Evolutionary conservation across 92 coral and sea anemone species (phyloP), one percentile per base, ranked within the genome.

Genomic region (Desmophyllum pertusum): DNA sequence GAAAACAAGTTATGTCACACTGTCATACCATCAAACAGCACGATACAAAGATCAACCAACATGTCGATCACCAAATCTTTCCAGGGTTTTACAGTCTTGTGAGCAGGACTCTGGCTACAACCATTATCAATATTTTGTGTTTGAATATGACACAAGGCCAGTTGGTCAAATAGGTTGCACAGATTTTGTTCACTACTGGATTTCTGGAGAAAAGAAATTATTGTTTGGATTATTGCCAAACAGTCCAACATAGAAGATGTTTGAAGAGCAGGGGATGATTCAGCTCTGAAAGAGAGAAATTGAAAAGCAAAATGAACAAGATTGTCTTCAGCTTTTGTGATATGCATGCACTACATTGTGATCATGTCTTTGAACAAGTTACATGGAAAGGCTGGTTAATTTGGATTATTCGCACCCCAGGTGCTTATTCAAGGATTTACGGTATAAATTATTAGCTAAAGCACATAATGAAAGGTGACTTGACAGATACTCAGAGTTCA

Each of bases 231-330:
- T 69, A 92, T 78, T 18, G 88, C 93, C 70, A 91, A 78, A 64
- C 94, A 93, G 78, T 93, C 90, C 88, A 86, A 73, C 97, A 93
- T 93, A 39, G 81, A 77, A 36, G 91, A 71, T 15, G 94, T 91
- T 70, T 93, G 97, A 43, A 88, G 76, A 42, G 90, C 79, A 14
- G 93, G 97, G 8, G 86, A 85, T 70, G 73, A 48, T 27, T 81
- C 84, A 52, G 77, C 62, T 43, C 90, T 85, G 37, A 52, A 52
- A 52, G 25, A 52, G 25, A 18, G 41, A 68, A 33, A 57, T 29
- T 57, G 29, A 52, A 15, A 21, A 76, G 36, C n/a, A n/a, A n/a
- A n/a, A n/a, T n/a, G n/a, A n/a, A n/a, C n/a, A n/a, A n/a, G n/a
- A n/a, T n/a, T n/a, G n/a, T n/a, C n/a, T n/a, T n/a, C n/a, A n/a